Conservation (phyloP, 2,888 invertebrate species). For the Druceiella hillmani region DNA sequence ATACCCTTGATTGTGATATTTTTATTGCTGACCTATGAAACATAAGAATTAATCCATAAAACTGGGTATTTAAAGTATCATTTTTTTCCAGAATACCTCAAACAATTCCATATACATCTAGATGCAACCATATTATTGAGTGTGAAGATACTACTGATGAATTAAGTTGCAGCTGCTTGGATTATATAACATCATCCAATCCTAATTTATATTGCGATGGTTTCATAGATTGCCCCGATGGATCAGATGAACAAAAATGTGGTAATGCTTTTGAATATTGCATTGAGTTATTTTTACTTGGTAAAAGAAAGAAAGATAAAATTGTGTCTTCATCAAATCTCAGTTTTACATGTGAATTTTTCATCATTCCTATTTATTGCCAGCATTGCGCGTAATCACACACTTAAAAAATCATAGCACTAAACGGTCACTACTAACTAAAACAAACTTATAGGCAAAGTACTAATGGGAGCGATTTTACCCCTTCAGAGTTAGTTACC, state of each 20-base stretch:
- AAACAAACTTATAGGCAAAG: too few species aligned
- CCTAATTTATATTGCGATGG: constrained; percentile 68
- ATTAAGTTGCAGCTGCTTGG: constrained; percentile 64
- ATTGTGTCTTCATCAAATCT: too few species aligned
- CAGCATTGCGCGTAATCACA: too few species aligned
- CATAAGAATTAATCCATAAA: too few species aligned
- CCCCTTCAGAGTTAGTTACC: too few species aligned
- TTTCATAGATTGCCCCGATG: constrained; percentile 64
- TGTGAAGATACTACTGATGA: constrained; percentile 85
- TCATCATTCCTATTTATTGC: too few species aligned
- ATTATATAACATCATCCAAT: constrained; percentile 51
- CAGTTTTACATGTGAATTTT: too few species aligned
- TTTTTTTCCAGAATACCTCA: constrained; percentile 56
- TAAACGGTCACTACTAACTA: too few species aligned
- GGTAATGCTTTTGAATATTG: constrained; percentile 52
- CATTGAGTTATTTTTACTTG: constrained; percentile 6
- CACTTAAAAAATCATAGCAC: too few species aligned
- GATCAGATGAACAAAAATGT: constrained; percentile 70
- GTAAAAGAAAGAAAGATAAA: background rate
- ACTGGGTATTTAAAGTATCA: constrained; percentile 5
- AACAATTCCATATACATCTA: constrained; percentile 50
- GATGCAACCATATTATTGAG: constrained; percentile 65
- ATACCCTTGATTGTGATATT: too few species aligned
- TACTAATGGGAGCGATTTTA: too few species aligned
- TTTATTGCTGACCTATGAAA: too few species aligned